These are phyloP conservation scores for Megamerina dolium DNA, from an alignment of 2,888 invertebrate genomes.

Conservation along the genomic window DNA sequence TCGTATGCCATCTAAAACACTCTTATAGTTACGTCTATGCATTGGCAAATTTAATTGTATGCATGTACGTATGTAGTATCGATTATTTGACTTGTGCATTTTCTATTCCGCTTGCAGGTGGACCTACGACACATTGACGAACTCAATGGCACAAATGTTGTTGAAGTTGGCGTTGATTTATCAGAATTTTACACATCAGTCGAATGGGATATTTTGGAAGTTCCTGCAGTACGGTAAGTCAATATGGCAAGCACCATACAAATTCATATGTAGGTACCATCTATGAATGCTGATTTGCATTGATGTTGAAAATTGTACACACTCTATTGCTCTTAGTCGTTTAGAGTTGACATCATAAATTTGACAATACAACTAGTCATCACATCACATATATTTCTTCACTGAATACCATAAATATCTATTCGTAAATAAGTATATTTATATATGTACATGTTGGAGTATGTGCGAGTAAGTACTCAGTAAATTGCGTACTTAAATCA, in stretches of 20 bases:
- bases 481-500: neutral
- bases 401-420: too few relatives aligned
- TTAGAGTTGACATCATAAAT: slow-evolving; percentile 4
- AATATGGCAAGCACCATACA: neutral
- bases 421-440: too few relatives aligned
- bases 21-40: too few relatives aligned
- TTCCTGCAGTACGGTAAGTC: slow-evolving; percentile 80
- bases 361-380: slow-evolving; percentile 1
- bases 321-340: neutral
- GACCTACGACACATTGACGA: slow-evolving; percentile 90
- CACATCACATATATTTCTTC: too few relatives aligned
- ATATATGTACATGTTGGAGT: too few relatives aligned
- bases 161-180: slow-evolving; percentile 91
- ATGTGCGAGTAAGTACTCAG: neutral
- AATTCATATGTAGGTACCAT: neutral
- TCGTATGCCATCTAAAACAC: too few relatives aligned
- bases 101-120: slow-evolving; percentile 56
- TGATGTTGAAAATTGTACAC: neutral
- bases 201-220: slow-evolving; percentile 98
- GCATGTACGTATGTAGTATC: neutral
- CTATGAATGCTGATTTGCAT: too few relatives aligned
- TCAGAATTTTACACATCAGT: slow-evolving; percentile 98
- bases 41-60: too few relatives aligned
- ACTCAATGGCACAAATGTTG: slow-evolving; percentile 79
- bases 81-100: neutral